Percentiles rank a stretch among this genome's conserved stretches.
These are phyloP conservation scores for Nyctibius grandis DNA, from an alignment of 2,797 vertebrate species.

Conservation along the genomic window DNA sequence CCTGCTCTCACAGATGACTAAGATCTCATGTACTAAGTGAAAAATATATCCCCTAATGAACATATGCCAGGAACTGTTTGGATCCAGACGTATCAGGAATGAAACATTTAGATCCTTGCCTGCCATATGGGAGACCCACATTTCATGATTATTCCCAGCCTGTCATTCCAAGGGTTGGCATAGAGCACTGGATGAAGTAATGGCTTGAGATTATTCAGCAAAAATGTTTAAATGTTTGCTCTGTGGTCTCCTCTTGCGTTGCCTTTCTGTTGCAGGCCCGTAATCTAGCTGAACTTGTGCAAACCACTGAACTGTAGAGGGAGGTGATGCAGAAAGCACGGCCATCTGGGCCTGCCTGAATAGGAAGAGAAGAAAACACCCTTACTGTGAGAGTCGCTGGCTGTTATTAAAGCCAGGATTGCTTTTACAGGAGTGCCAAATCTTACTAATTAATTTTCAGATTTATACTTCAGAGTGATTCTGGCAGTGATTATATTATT, in stretches of 20 bases:
- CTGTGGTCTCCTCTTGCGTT: neutral
- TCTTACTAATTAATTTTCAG: constrained; percentile 41
- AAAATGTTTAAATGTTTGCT: neutral
- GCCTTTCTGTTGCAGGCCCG: neutral
- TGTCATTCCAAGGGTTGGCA: constrained; percentile 8
- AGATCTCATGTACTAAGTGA: neutral
- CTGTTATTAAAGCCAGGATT: constrained; percentile 12
- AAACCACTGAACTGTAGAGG: neutral
- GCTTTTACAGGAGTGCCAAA: constrained; percentile 34
- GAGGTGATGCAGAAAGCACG: neutral
- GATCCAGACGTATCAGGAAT: constrained; percentile 7
- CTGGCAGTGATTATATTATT: neutral
- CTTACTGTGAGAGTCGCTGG: neutral
- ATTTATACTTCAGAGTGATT: constrained; percentile 26
- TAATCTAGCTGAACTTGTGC: neutral
- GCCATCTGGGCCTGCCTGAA: constrained; percentile 25
- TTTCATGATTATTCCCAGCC: neutral
- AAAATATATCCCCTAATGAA: constrained; percentile 35
- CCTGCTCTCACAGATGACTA: constrained; percentile 5
- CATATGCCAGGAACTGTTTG: constrained; percentile 11
- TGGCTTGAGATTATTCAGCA: constrained; percentile 41
- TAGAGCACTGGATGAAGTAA: neutral
- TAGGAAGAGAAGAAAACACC: constrained; percentile 15
- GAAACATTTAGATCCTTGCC: constrained; percentile 21
- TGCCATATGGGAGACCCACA: constrained; percentile 19